These are phyloP conservation scores for Gryllus bimaculatus DNA, from an alignment of 1,140 invertebrate species.

Conservation along the genomic window DNA sequence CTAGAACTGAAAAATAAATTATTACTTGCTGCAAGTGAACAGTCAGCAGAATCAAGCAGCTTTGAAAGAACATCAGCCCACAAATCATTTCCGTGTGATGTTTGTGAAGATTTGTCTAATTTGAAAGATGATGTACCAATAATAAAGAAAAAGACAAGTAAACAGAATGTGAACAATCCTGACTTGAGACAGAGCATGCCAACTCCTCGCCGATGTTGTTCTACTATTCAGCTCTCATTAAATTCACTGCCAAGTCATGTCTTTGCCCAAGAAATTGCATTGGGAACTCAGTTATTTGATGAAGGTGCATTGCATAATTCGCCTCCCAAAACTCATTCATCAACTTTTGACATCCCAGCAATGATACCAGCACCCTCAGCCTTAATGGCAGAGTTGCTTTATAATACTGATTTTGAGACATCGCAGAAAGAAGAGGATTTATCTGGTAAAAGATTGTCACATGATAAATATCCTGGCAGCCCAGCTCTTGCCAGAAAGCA, in stretches of 20 bases:
- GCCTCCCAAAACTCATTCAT: conserved; percentile 37
- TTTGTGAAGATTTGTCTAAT: conserved; percentile 53
- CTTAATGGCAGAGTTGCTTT: conserved; percentile 39
- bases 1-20: background rate
- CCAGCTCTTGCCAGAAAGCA: background rate
- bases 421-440: background rate
- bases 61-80: conserved; percentile 19
- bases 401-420: conserved; percentile 28
- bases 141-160: background rate
- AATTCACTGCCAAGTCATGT: background rate
- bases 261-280: background rate
- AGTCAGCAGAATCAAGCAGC: conserved; percentile 17
- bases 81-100: conserved; percentile 36
- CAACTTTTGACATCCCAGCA: conserved; percentile 41
- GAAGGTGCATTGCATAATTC: background rate
- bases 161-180: background rate
- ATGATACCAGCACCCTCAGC: conserved; percentile 38
- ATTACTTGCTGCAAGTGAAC: background rate
- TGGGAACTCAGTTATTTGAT: background rate
- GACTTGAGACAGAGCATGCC: background rate
- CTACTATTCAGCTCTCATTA: background rate
- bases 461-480: too few relatives aligned
- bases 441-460: background rate
- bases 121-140: conserved; percentile 40
- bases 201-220: background rate